Evolutionary conservation across 2,113 vertebrate genomes (phyloP).

Genomic region (Corvus hawaiiensis): DNA sequence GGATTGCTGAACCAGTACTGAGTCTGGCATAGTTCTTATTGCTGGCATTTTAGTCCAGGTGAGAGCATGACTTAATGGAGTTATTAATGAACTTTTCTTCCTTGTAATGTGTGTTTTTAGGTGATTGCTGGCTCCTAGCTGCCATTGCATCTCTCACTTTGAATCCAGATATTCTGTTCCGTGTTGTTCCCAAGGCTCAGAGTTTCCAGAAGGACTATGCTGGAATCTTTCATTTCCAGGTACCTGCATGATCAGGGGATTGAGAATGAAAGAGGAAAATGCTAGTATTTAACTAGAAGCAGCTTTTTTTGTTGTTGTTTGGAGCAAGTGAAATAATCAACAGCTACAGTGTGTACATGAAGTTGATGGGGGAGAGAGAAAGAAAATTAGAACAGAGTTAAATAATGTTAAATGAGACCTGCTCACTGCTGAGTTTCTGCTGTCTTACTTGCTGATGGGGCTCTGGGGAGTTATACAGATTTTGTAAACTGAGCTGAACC

Average conservation of each 20-base stretch:
- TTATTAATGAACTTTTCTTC: background rate
- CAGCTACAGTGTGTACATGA: background rate
- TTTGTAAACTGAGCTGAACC: background rate
- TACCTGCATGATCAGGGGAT: background rate
- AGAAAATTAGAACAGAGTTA: background rate
- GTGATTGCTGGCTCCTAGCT: slow-evolving; percentile 78
- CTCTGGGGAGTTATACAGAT: background rate
- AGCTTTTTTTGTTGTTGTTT: background rate
- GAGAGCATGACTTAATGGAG: accelerated
- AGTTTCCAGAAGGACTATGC: slow-evolving; percentile 71
- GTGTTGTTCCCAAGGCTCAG: slow-evolving; percentile 68
- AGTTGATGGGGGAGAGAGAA: background rate
- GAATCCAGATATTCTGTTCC: slow-evolving; percentile 65
- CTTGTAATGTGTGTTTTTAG: background rate
- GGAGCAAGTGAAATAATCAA: background rate
- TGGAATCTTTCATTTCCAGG: slow-evolving; percentile 79
- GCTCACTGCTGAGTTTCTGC: background rate
- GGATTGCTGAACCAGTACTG: background rate
- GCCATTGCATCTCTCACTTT: slow-evolving; percentile 77
- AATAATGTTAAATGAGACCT: background rate
- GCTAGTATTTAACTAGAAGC: background rate
- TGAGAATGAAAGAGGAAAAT: background rate
- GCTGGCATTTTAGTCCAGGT: background rate
- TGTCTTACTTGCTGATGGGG: background rate
- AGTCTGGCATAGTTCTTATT: background rate